Evolutionary conservation across 2,797 vertebrate species (phyloP).

Genomic region (Dryobates pubescens): DNA sequence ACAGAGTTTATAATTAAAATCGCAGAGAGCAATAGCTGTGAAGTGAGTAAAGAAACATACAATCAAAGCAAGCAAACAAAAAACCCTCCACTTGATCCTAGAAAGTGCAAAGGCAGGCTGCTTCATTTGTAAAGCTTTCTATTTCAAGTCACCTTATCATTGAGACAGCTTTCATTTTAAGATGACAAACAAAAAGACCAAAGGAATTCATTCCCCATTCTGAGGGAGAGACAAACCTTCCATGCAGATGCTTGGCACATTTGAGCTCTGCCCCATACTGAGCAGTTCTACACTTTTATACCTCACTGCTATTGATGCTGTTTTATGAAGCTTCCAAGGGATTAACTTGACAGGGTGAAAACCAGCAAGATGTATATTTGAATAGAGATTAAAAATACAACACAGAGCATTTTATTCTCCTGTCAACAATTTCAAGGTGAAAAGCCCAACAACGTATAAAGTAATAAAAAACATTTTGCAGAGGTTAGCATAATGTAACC

Average conservation of each 20-base stretch:
- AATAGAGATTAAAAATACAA: conserved; percentile 71
- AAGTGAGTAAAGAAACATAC: not conserved
- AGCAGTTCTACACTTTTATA: not conserved
- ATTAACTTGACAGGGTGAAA: conserved; percentile 55
- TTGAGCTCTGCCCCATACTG: not conserved
- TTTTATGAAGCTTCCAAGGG: conserved; percentile 48
- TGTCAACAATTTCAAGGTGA: conserved; percentile 73
- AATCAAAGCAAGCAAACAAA: conserved; percentile 7
- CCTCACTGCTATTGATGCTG: not conserved
- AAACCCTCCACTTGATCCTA: not conserved
- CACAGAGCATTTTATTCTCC: conserved; percentile 36
- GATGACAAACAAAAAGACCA: conserved; percentile 16
- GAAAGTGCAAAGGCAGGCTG: not conserved
- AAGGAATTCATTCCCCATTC: not conserved
- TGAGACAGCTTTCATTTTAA: conserved; percentile 31
- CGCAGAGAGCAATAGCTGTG: not conserved
- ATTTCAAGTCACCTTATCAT: conserved; percentile 22
- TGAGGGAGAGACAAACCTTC: not conserved
- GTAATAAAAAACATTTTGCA: conserved; percentile 44
- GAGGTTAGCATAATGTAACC: conserved; percentile 53
- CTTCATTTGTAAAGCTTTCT: not conserved
- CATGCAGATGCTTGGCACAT: not conserved
- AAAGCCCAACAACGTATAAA: conserved; percentile 10
- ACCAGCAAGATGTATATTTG: conserved; percentile 53
- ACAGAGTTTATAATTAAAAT: not conserved